Evolutionary conservation across 2,113 vertebrate species (phyloP).

Genomic region (Collichthys lucidus): DNA sequence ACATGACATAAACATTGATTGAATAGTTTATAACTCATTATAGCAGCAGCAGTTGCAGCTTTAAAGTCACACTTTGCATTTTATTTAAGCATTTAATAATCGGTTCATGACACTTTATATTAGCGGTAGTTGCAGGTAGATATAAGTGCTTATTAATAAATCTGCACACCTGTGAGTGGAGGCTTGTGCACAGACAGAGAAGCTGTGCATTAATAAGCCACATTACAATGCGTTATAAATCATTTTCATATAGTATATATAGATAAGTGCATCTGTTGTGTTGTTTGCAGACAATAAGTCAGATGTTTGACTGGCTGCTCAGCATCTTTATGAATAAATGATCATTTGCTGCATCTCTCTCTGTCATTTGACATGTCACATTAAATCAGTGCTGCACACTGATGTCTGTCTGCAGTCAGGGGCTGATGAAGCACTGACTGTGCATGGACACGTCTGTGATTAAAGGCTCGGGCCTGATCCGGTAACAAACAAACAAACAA

Average conservation of each 20-base stretch:
- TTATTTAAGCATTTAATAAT: not conserved
- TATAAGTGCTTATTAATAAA: not conserved
- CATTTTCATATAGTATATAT: no score
- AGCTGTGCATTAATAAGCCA: not conserved
- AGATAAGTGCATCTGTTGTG: not conserved
- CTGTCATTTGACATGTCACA: not conserved
- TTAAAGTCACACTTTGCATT: not conserved
- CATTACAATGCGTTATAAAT: not conserved
- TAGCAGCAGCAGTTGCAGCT: no score
- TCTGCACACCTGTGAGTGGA: not conserved
- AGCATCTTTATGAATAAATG: not conserved
- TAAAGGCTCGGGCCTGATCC: slow-evolving; percentile 44
- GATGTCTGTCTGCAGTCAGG: not conserved
- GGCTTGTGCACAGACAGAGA: not conserved
- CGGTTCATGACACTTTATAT: not conserved
- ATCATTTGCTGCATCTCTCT: not conserved
- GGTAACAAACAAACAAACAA: slow-evolving; percentile 11
- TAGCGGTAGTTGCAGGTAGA: not conserved
- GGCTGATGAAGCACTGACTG: not conserved
- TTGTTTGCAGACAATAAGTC: not conserved
- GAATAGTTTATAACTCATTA: no score
- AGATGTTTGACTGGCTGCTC: not conserved
- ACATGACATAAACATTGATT: no score
- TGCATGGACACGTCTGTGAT: not conserved
- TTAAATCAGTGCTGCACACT: not conserved